These are phyloP conservation scores for Mico argentatus DNA, from an alignment of 2,797 vertebrate species.

Conservation along the genomic window DNA sequence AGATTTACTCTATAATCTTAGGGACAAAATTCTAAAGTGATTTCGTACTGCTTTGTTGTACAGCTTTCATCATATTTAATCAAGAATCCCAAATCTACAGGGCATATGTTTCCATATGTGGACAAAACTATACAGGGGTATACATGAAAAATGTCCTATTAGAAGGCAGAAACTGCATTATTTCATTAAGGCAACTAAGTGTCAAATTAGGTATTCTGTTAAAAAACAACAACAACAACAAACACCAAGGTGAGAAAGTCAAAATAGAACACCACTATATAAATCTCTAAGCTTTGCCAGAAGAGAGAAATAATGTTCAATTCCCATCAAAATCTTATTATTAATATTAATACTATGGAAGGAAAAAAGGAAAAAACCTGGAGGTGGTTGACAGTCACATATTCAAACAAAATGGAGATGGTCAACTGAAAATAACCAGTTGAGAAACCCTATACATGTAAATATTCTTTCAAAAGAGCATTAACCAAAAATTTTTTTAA, in stretches of 20 bases:
- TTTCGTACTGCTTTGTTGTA: background rate
- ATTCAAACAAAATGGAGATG: background rate
- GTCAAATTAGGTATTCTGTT: background rate
- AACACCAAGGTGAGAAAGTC: background rate
- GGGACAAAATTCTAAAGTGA: background rate
- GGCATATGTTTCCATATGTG: background rate
- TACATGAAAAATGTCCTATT: background rate
- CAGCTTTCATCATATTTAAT: background rate
- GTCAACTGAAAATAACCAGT: background rate
- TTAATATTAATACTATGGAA: background rate
- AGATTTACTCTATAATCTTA: background rate
- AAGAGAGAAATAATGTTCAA: background rate
- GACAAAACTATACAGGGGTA: background rate
- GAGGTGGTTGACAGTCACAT: background rate
- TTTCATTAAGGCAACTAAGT: conserved; percentile 13
- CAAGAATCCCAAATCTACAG: background rate
- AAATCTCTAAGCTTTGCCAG: background rate
- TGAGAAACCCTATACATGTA: background rate
- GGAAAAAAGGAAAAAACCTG: background rate
- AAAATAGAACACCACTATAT: background rate
- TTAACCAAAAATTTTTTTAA: background rate
- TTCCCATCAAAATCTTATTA: background rate
- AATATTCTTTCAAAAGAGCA: background rate
- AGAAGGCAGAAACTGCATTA: conserved; percentile 9
- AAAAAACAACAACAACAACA: background rate